Evolutionary conservation across 1,140 invertebrate genomes (phyloP).

Genomic region (Scaptodrosophila lebanonensis): DNA sequence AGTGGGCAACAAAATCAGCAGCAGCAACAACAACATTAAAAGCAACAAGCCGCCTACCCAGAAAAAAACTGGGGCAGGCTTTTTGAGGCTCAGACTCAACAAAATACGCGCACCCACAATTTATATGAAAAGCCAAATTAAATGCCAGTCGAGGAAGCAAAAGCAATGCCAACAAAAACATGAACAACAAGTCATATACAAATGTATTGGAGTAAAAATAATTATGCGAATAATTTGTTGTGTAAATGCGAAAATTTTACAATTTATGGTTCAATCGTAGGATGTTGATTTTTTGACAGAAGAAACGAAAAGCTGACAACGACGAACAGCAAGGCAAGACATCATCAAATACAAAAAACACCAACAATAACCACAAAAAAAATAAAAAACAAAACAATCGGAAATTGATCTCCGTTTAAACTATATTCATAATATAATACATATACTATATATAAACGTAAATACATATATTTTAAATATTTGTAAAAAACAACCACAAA

Average conservation of each 20-base stretch:
- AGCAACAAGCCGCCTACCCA: conserved; percentile 14
- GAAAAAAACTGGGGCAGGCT: too few relatives aligned
- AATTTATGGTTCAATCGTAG: background rate
- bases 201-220: conserved; percentile 3
- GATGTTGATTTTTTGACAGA: background rate
- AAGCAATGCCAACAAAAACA: conserved; percentile 1
- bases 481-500: conserved; percentile 43
- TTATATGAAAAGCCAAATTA: too few relatives aligned
- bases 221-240: background rate
- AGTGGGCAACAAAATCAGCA: conserved; percentile 11
- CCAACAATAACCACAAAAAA: conserved; percentile 17
- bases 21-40: conserved; percentile 8
- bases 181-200: background rate
- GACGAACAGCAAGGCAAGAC: background rate
- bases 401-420: conserved; percentile 67
- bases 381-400: conserved; percentile 29
- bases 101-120: too few relatives aligned
- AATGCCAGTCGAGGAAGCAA: background rate
- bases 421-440: conserved; percentile 53
- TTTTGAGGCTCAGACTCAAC: too few relatives aligned
- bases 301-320: conserved; percentile 11
- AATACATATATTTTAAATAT: conserved; percentile 61
- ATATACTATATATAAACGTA: conserved; percentile 50
- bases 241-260: background rate
- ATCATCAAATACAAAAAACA: background rate